phyloP scores from a whole-genome alignment of 2,888 invertebrate genomes.

The Tetranychus piercei region DNA sequence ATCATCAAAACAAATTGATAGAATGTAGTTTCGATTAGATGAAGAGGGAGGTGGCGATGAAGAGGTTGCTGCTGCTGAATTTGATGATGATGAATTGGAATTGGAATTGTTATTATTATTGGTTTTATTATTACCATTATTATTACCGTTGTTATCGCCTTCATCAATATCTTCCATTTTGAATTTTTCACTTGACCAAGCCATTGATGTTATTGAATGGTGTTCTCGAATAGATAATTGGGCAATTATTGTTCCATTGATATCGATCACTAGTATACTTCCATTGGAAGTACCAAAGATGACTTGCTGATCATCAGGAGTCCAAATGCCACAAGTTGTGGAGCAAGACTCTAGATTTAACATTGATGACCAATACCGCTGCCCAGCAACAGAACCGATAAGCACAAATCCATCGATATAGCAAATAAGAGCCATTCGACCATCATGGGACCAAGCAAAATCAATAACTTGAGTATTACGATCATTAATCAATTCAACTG shows the following conservation, averaged over 20 bases:
- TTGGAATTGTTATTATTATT: background rate
- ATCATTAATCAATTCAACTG: slow-evolving; percentile 95
- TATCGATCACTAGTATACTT: slow-evolving; percentile 84
- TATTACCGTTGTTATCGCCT: slow-evolving; percentile 14
- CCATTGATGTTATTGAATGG: slow-evolving; percentile 72
- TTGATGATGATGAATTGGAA: slow-evolving; percentile 10
- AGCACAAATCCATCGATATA: slow-evolving; percentile 84
- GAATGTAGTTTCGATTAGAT: slow-evolving; percentile 21
- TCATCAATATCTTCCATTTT: slow-evolving; percentile 65
- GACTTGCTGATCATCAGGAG: slow-evolving; percentile 89
- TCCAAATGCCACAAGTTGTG: slow-evolving; percentile 93
- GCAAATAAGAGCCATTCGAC: slow-evolving; percentile 78
- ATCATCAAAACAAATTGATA: slow-evolving; percentile 70
- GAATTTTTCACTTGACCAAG: slow-evolving; percentile 93
- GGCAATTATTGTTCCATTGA: slow-evolving; percentile 79
- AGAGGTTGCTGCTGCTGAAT: slow-evolving; percentile 11
- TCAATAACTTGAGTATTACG: slow-evolving; percentile 79
- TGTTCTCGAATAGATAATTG: slow-evolving; percentile 62
- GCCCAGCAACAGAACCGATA: slow-evolving; percentile 90
- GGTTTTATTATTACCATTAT: background rate
- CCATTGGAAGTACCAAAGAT: slow-evolving; percentile 88
- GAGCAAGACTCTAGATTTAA: slow-evolving; percentile 66
- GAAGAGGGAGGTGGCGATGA: background rate
- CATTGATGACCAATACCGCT: slow-evolving; percentile 96
- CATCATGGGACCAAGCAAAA: slow-evolving; percentile 97